phyloP scores from a whole-genome alignment of 2,113 vertebrate genomes.

The Sinosuthora webbiana region DNA sequence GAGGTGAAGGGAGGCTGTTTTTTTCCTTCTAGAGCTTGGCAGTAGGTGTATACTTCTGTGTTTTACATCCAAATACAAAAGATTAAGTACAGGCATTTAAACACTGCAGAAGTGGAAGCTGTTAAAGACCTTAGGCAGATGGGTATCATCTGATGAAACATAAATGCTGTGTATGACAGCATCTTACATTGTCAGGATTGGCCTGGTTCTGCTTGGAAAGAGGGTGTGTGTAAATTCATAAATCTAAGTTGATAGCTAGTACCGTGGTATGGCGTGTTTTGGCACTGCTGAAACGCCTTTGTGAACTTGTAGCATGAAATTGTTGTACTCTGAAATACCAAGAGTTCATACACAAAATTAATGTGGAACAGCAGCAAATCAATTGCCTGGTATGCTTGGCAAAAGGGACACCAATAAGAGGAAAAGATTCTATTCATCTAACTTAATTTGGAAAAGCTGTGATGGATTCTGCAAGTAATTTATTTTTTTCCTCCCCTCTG shows the following conservation, averaged over 20 bases:
- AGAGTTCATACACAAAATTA: neutral
- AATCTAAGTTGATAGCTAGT: neutral
- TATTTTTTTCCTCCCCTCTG: neutral
- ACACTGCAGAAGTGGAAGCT: neutral
- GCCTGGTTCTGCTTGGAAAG: neutral
- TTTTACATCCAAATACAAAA: neutral
- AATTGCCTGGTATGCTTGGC: neutral
- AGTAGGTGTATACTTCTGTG: neutral
- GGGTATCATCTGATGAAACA: neutral
- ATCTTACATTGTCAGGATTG: neutral
- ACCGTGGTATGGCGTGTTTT: neutral
- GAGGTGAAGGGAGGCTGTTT: neutral
- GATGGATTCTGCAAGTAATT: neutral
- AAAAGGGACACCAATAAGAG: neutral
- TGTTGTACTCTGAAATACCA: neutral
- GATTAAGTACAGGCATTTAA: neutral
- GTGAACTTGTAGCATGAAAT: neutral
- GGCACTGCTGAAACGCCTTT: neutral
- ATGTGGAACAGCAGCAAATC: neutral
- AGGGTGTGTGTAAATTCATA: neutral
- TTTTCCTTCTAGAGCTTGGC: neutral
- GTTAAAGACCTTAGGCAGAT: neutral
- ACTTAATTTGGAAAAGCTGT: slow-evolving; percentile 20
- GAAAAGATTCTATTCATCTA: neutral
- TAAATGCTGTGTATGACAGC: neutral